These are phyloP conservation scores for Neocrepidodera transversa DNA, from an alignment of 2,888 invertebrate genomes.

Conservation along the genomic window DNA sequence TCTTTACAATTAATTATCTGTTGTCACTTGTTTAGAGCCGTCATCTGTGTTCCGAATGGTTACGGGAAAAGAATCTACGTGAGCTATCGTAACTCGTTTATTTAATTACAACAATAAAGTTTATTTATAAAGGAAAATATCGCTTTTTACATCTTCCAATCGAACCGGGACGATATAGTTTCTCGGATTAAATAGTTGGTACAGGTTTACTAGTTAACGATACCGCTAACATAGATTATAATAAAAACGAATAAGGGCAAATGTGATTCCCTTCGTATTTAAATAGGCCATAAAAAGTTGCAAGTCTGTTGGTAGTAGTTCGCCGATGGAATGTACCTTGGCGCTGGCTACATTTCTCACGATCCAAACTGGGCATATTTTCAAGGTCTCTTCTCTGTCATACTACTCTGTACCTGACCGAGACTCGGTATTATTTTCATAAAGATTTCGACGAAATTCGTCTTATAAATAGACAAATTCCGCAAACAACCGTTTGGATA, in stretches of 20 bases:
- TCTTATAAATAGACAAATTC: slow-evolving; percentile 5
- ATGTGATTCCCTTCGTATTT: slow-evolving; percentile 46
- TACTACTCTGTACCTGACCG: slow-evolving; percentile 6
- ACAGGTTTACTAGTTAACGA: slow-evolving; percentile 18
- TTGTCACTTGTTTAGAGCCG: too few species aligned
- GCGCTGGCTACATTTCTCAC: slow-evolving; percentile 53
- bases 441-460: slow-evolving; percentile 15
- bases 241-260: slow-evolving; percentile 34
- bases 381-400: slow-evolving; percentile 39
- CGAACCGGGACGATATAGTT: slow-evolving; percentile 21
- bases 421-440: slow-evolving; percentile 3
- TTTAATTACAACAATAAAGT: slow-evolving; percentile 8
- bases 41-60: too few species aligned
- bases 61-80: too few species aligned
- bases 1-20: too few species aligned
- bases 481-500: background rate
- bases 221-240: slow-evolving; percentile 21
- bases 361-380: slow-evolving; percentile 51
- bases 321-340: slow-evolving; percentile 46
- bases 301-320: slow-evolving; percentile 31
- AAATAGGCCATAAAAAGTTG: slow-evolving; percentile 49
- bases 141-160: slow-evolving; percentile 8
- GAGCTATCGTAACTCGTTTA: too few species aligned
- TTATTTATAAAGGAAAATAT: slow-evolving; percentile 10
- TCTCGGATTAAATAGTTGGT: slow-evolving; percentile 25